A percentile compares a stretch with the other conserved stretches of the same genome.
These are phyloP conservation scores for Pelecanoides urinatrix DNA, from an alignment of 2,113 vertebrate genomes.

Conservation along the genomic window DNA sequence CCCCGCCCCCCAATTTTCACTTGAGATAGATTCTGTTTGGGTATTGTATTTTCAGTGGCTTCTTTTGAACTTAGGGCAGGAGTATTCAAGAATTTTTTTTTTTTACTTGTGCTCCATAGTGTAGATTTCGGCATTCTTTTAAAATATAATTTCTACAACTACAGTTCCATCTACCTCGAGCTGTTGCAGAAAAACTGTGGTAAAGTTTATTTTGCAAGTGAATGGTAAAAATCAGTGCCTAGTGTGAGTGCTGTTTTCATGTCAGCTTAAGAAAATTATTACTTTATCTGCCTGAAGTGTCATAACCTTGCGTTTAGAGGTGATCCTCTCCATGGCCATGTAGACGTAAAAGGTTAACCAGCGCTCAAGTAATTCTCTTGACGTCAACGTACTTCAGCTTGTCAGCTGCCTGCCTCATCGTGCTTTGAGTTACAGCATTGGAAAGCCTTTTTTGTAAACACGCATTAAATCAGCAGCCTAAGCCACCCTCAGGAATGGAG, in stretches of 20 bases:
- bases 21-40: background rate
- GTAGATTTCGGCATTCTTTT: background rate
- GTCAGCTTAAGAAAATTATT: background rate
- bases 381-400: background rate
- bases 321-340: background rate
- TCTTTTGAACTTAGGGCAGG: background rate
- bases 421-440: background rate
- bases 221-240: background rate
- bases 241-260: background rate
- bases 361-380: background rate
- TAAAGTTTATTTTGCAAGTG: background rate
- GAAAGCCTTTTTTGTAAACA: background rate
- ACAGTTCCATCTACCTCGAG: background rate
- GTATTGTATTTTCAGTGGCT: background rate
- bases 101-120: background rate
- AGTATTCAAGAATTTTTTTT: background rate
- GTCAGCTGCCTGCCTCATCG: background rate
- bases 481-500: background rate
- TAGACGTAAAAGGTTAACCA: background rate
- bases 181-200: background rate
- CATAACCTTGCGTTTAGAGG: background rate
- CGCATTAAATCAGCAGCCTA: background rate
- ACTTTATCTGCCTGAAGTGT: background rate
- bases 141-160: background rate
- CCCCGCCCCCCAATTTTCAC: background rate